phyloP scores from a whole-genome alignment of 2,797 vertebrate species.

The Diplodus puntazzo region DNA sequence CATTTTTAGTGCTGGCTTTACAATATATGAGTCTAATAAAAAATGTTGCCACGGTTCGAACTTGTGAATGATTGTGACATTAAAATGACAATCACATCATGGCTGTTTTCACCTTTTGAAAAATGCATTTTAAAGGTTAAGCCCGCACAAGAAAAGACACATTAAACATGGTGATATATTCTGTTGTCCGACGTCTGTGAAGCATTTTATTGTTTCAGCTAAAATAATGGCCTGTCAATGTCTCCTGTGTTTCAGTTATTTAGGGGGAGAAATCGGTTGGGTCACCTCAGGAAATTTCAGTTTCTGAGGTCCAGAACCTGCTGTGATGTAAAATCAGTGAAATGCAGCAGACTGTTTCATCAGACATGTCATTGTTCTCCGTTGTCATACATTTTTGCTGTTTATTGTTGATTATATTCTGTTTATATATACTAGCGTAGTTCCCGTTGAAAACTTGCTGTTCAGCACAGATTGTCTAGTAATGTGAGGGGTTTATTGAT shows the following conservation, averaged over 20 bases:
- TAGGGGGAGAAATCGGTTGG: background rate
- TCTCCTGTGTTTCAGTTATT: constrained; percentile 5
- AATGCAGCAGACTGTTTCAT: background rate
- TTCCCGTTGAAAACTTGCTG: no score
- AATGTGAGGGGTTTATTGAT: no score
- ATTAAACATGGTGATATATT: constrained; percentile 31
- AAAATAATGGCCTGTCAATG: constrained; percentile 8
- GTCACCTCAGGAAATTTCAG: background rate
- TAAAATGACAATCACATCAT: background rate
- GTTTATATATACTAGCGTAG: no score
- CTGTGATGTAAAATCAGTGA: background rate
- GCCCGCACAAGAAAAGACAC: background rate
- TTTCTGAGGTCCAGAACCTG: background rate
- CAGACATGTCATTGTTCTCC: background rate
- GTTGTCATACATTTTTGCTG: background rate
- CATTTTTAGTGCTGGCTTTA: background rate
- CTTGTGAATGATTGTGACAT: constrained; percentile 2
- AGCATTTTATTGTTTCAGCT: constrained; percentile 34
- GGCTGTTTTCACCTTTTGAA: background rate
- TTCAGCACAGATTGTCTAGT: no score
- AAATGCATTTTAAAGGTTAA: background rate
- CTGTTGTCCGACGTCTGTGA: background rate
- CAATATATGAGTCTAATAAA: constrained; percentile 8
- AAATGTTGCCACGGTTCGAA: constrained; percentile 21
- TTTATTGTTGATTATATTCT: no score